Evolutionary conservation across 2,888 invertebrate species (phyloP).

Genomic region (Melinopterus prodromus): DNA sequence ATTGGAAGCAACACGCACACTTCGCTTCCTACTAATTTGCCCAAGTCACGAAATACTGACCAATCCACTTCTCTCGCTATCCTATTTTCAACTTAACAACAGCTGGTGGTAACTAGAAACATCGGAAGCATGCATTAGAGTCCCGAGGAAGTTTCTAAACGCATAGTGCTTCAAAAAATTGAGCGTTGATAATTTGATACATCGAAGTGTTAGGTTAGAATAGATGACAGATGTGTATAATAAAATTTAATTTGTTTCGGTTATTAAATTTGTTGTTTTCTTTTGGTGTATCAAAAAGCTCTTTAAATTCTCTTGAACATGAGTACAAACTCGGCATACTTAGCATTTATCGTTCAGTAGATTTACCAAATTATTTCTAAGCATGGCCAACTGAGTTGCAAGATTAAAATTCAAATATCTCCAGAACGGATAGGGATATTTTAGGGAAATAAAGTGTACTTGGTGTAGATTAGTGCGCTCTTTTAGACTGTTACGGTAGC

Average conservation of each 20-base stretch:
- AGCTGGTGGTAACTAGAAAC: background rate
- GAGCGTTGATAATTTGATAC: background rate
- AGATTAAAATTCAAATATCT: too few species aligned
- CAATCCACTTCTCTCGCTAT: background rate
- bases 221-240: background rate
- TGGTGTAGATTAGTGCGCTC: too few species aligned
- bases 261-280: too few species aligned
- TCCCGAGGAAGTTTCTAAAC: background rate
- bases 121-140: background rate
- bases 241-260: background rate
- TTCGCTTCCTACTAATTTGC: background rate
- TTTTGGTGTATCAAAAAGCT: too few species aligned
- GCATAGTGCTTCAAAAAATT: background rate
- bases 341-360: too few species aligned
- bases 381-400: too few species aligned
- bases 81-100: conserved; percentile 4
- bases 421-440: too few species aligned
- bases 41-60: conserved; percentile 4
- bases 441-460: too few species aligned
- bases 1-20: background rate
- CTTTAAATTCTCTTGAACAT: too few species aligned
- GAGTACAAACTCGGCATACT: too few species aligned
- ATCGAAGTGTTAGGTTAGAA: background rate
- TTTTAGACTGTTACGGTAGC: too few species aligned
- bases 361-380: too few species aligned